Percentiles rank a stretch among this genome's conserved stretches.
phyloP scores from a whole-genome alignment of 64 coral and sea anemone species.

The Orbicella faveolata region DNA sequence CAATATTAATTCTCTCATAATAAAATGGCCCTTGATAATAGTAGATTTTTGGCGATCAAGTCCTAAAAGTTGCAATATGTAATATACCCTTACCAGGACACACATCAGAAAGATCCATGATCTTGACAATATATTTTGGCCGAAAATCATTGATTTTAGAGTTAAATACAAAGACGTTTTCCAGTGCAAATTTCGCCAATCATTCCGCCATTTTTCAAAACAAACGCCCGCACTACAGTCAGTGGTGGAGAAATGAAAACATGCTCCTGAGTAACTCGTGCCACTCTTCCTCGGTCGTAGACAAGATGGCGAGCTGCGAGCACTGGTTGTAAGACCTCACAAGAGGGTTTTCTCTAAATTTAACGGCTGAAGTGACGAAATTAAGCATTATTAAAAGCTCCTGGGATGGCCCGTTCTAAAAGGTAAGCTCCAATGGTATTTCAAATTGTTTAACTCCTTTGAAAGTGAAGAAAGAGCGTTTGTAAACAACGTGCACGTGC shows the following conservation, averaged over 20 bases:
- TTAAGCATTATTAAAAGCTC: not conserved
- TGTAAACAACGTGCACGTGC: too few relatives aligned
- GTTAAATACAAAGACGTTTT: not conserved
- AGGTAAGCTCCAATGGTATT: slow-evolving; percentile 17
- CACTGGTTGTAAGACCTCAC: too few relatives aligned
- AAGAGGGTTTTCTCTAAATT: not conserved
- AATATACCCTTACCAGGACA: not conserved
- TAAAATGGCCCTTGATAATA: too few relatives aligned
- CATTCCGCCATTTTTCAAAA: slow-evolving; percentile 27
- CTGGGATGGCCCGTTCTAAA: slow-evolving; percentile 46
- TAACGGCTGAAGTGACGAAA: not conserved
- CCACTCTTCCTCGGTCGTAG: not conserved
- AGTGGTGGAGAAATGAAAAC: not conserved
- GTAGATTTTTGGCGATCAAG: too few relatives aligned
- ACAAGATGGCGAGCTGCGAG: not conserved
- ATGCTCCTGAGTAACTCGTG: not conserved
- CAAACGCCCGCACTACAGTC: slow-evolving; percentile 11
- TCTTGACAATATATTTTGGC: not conserved
- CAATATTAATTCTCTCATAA: too few relatives aligned
- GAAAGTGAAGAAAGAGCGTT: not conserved
- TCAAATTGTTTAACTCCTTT: not conserved
- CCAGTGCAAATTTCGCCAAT: not conserved
- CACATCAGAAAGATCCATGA: not conserved
- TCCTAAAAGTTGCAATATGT: not conserved
- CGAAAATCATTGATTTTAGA: slow-evolving; percentile 9